phyloP scores from a whole-genome alignment of 2,113 vertebrate genomes.

The Galbula dea region DNA sequence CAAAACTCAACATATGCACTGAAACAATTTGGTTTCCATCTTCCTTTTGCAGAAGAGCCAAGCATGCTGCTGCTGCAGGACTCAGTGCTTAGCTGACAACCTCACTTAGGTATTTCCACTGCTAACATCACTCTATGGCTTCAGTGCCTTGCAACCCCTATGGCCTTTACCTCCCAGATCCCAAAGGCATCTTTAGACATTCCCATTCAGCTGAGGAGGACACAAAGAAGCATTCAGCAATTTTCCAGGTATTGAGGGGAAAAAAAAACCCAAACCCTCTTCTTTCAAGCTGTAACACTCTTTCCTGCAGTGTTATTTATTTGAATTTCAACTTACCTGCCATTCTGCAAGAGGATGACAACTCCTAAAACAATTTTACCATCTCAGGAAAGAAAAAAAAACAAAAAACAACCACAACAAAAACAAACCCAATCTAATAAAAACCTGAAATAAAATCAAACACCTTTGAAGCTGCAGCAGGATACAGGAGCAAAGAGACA shows the following conservation, averaged over 20 bases:
- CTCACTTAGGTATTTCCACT: neutral
- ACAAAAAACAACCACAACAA: neutral
- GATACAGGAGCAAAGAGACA: neutral
- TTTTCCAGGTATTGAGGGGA: neutral
- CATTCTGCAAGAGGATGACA: neutral
- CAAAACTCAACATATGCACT: too few species aligned
- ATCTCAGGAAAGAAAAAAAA: neutral
- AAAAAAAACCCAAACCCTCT: neutral
- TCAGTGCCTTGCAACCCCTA: neutral
- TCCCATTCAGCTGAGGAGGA: neutral
- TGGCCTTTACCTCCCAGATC: neutral
- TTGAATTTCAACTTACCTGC: neutral
- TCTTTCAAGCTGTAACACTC: neutral
- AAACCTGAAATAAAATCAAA: neutral
- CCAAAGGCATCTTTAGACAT: neutral
- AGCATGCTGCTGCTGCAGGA: neutral
- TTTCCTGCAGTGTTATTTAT: neutral
- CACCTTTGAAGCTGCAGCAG: neutral
- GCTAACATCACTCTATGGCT: neutral
- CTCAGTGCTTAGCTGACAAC: neutral
- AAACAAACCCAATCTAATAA: too few species aligned
- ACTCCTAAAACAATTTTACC: neutral
- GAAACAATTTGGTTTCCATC: rapidly evolving
- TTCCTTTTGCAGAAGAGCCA: neutral
- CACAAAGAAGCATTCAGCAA: rapidly evolving